phyloP scores from a whole-genome alignment of 2,113 vertebrate species.

The Pomatorhinus ruficollis region DNA sequence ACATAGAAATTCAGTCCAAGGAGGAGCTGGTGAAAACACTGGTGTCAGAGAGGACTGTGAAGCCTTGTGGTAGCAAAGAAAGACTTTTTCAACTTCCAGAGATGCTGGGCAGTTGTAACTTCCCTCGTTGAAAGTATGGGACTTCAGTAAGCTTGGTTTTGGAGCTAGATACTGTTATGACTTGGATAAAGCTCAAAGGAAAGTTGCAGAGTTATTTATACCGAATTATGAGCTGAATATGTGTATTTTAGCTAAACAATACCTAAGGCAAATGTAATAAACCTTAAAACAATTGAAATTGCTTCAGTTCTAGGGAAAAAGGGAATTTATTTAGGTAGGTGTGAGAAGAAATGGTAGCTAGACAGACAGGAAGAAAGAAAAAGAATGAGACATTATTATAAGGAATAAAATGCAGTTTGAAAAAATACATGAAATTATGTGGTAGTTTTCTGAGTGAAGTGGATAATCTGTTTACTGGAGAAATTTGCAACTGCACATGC shows the following conservation, averaged over 20 bases:
- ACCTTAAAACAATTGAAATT: background rate
- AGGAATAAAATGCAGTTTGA: background rate
- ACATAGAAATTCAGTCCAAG: background rate
- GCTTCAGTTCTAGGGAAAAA: background rate
- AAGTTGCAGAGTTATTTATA: background rate
- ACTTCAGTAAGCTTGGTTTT: background rate
- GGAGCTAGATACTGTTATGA: background rate
- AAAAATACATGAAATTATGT: background rate
- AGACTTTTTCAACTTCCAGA: background rate
- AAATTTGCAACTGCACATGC: background rate
- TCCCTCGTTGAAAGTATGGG: background rate
- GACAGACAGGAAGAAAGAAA: background rate
- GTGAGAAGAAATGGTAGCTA: background rate
- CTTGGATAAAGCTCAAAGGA: slow-evolving; percentile 31
- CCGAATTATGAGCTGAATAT: background rate
- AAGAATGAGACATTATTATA: background rate
- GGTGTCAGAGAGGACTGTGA: background rate
- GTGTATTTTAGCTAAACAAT: background rate
- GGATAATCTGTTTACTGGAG: background rate
- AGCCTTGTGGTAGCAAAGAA: background rate
- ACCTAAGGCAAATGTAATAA: slow-evolving; percentile 24
- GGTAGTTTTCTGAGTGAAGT: background rate
- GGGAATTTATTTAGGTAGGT: background rate
- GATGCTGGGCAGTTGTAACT: background rate
- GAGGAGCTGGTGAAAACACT: background rate